Evolutionary conservation across 2,113 vertebrate genomes (phyloP), one percentile per base, ranked within the genome.

Genomic region (Choloepus hoffmanni): DNA sequence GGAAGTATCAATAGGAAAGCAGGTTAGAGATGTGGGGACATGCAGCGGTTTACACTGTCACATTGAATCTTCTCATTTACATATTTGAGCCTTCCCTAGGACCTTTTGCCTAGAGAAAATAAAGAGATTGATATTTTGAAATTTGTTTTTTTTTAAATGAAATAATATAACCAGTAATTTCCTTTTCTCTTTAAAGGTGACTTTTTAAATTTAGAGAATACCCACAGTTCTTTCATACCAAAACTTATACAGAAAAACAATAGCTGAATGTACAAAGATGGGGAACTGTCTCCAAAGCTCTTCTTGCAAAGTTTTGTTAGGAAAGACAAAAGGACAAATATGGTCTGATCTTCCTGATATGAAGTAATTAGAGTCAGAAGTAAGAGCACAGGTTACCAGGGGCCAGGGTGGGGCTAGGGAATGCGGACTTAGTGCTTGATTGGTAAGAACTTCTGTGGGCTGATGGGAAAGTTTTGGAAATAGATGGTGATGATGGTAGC

Each of bases 161-260:
- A 83, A 68, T 24, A 40, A 62, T 43, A 50, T 33, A 55, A 2
- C 11, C 26, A 96, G 21, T 74, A 65, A 68, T 96, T 91, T 36
- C 7, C 18, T 84, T 95, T 94, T 4, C 36, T 78, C 24, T 93
- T 55, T 73, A 77, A 48, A 95, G 76, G 1, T 15, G 62, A 92
- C 30, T 77, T 79, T 62, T 58, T 81, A 60, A 70, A 74, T 79
- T 74, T 40, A 85, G 65, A 63, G 16, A 88, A 60, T 67, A 95
- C 13, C 21, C 10, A 74, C 18, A 53, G 53, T 76, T 81, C 28
- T 87, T 92, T 87, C 36, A 40, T 21, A 24, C 45, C 50, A 74
- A 85, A 94, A 63, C 21, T 9, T 76, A 28, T 2, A n/a, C 33
- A 88, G 24, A 33, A 62, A 74, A 73, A 92, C 86, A 33, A 21